Evolutionary conservation across 2,797 vertebrate species (phyloP).

Genomic region (Premnoplex brunnescens): DNA sequence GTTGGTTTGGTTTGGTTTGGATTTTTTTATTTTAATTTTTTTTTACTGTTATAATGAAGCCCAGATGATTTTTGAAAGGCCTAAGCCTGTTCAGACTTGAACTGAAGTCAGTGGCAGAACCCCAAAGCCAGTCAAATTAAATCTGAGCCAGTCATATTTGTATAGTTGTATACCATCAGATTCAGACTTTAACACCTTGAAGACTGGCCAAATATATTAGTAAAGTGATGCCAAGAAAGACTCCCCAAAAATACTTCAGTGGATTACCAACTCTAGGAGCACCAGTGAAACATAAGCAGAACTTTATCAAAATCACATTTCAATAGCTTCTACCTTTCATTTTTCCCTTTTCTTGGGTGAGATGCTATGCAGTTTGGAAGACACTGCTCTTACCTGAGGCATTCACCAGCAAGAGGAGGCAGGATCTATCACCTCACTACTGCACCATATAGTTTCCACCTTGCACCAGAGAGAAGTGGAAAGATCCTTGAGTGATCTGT

Average conservation of each 20-base stretch:
- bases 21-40: neutral
- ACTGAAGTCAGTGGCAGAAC: neutral
- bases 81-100: neutral
- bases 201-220: neutral
- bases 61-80: slow-evolving; percentile 29
- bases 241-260: neutral
- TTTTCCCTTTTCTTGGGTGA: neutral
- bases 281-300: neutral
- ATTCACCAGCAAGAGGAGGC: neutral
- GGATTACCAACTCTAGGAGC: neutral
- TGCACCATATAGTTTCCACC: neutral
- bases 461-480: neutral
- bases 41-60: slow-evolving; percentile 16
- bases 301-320: neutral
- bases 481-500: neutral
- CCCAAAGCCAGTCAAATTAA: neutral
- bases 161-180: neutral
- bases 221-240: neutral
- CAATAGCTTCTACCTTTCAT: neutral
- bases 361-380: no score
- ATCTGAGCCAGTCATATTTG: neutral
- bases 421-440: neutral
- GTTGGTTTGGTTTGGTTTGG: no score
- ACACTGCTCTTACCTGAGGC: neutral
- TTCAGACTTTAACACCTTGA: neutral